phyloP scores from a whole-genome alignment of 1,140 invertebrate genomes.

The Drosophila persimilis region DNA sequence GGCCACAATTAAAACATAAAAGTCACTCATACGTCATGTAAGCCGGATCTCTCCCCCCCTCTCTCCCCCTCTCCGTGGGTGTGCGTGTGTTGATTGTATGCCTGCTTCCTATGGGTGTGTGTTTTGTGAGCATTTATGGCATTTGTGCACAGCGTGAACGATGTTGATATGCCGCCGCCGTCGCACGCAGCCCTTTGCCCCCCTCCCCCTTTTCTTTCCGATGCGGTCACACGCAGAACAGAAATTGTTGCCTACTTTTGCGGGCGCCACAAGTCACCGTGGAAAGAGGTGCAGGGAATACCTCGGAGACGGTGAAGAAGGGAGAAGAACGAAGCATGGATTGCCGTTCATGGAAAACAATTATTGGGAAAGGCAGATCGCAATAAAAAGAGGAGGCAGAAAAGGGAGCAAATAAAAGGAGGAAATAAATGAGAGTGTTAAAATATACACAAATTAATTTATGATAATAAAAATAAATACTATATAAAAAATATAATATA shows the following conservation, averaged over 20 bases:
- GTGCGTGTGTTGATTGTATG: background rate
- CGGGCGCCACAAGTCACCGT: constrained; percentile 26
- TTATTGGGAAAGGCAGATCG: too few relatives aligned
- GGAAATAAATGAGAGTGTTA: too few relatives aligned
- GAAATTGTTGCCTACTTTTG: constrained; percentile 67
- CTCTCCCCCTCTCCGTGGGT: background rate
- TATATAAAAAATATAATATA: too few relatives aligned
- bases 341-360: background rate
- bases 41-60: constrained; percentile 9
- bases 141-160: constrained; percentile 66
- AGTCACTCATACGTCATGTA: constrained; percentile 79
- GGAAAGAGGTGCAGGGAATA: constrained; percentile 4
- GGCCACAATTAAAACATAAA: constrained; percentile 78
- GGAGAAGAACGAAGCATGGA: background rate
- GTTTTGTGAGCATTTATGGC: constrained; percentile 65
- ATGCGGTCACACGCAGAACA: constrained; percentile 27
- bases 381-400: too few relatives aligned
- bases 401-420: too few relatives aligned
- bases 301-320: background rate
- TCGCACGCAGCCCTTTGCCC: constrained; percentile 26
- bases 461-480: too few relatives aligned
- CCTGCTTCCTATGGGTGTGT: constrained; percentile 6
- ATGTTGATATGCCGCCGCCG: constrained; percentile 51
- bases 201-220: background rate
- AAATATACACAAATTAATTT: too few relatives aligned